Evolutionary conservation across 2,113 vertebrate genomes (phyloP).

Genomic region (Glaucidium brasilianum): DNA sequence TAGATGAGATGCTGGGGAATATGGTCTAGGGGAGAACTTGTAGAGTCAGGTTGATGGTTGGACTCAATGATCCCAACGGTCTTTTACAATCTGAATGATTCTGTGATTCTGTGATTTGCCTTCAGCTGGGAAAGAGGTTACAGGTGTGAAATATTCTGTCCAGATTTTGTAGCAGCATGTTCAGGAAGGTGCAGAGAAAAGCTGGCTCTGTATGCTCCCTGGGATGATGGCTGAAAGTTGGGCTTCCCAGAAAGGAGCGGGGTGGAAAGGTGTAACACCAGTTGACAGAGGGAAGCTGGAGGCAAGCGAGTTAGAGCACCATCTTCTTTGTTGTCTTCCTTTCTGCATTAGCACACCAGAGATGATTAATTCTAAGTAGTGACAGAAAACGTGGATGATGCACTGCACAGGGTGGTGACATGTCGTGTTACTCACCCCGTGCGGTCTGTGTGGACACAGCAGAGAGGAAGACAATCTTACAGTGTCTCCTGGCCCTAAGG

Average conservation of each 20-base stretch:
- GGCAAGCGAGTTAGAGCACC: neutral
- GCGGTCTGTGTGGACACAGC: neutral
- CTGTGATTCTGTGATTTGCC: neutral
- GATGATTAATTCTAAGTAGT: neutral
- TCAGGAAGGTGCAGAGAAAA: neutral
- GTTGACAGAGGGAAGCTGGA: neutral
- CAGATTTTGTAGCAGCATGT: neutral
- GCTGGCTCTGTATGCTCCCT: neutral
- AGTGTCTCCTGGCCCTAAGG: neutral
- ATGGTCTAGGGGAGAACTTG: too few species aligned
- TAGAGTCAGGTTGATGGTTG: too few species aligned
- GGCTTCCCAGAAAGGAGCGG: neutral
- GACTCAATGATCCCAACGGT: too few species aligned
- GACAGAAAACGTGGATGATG: neutral
- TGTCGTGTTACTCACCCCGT: fast-evolving
- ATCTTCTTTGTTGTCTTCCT: neutral
- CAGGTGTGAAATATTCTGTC: neutral
- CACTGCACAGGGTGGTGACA: neutral
- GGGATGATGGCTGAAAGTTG: neutral
- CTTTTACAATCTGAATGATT: too few species aligned
- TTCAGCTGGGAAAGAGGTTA: neutral
- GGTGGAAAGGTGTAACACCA: neutral
- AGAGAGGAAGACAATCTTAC: neutral
- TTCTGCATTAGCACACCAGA: neutral
- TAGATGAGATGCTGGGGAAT: too few species aligned